A percentile compares a stretch with the other conserved stretches of the same genome.
phyloP scores from a whole-genome alignment of 2,797 vertebrate genomes.

The Cossypha polioptera region DNA sequence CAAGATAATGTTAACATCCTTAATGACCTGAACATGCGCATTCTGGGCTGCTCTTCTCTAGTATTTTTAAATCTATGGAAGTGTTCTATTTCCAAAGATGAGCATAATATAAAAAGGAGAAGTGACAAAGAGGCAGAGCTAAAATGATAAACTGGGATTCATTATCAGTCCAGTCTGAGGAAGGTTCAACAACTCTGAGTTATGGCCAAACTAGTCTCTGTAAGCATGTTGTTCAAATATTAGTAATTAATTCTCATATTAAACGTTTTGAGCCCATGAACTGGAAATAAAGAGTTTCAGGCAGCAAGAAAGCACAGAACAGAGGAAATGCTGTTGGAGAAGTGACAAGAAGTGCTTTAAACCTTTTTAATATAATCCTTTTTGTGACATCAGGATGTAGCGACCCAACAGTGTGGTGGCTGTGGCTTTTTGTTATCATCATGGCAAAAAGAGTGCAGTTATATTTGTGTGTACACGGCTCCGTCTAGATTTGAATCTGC shows the following conservation, averaged over 20 bases:
- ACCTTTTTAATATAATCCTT: background rate
- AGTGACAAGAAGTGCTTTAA: background rate
- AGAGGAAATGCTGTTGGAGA: background rate
- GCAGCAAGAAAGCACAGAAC: background rate
- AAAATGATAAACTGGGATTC: background rate
- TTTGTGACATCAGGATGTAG: background rate
- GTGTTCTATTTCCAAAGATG: background rate
- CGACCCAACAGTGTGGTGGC: background rate
- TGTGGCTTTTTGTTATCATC: background rate
- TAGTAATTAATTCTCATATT: background rate
- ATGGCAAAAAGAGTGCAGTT: background rate
- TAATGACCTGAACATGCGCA: background rate
- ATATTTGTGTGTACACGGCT: background rate
- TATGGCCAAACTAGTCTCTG: background rate
- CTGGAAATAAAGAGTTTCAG: background rate
- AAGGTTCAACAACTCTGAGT: background rate
- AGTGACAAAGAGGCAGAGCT: background rate
- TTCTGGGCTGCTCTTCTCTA: background rate
- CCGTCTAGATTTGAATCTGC: background rate
- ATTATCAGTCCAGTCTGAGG: background rate
- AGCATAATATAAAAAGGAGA: background rate
- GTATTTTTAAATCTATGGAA: background rate
- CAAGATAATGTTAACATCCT: background rate
- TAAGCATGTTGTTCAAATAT: background rate
- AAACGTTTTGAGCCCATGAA: background rate